phyloP scores from a whole-genome alignment of 2,888 invertebrate species.

The Pterostichus niger region DNA sequence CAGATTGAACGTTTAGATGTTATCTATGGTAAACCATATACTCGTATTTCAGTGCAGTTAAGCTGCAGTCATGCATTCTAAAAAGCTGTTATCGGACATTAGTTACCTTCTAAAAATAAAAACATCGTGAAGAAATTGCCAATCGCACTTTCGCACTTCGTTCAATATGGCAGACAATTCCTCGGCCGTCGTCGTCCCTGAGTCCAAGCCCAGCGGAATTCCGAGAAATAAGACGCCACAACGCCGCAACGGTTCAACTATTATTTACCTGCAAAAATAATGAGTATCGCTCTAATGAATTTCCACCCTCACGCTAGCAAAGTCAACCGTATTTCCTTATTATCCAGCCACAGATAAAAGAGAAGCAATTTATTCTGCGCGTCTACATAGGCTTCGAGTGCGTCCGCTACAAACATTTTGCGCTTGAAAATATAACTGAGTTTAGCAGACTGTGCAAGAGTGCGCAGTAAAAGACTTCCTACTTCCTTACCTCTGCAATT shows the following conservation, averaged over 20 bases:
- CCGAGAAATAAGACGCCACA: constrained; percentile 37
- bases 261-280: constrained; percentile 62
- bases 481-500: constrained; percentile 11
- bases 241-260: constrained; percentile 24
- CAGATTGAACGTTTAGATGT: too few species aligned
- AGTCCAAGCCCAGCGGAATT: not conserved
- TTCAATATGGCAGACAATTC: constrained; percentile 2
- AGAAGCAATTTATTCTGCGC: constrained; percentile 58
- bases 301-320: constrained; percentile 40
- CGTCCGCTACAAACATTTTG: constrained; percentile 21
- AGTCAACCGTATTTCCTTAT: constrained; percentile 58
- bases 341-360: constrained; percentile 58
- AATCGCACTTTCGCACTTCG: constrained; percentile 4
- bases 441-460: not conserved
- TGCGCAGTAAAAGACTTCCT: not conserved
- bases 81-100: constrained; percentile 10
- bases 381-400: not conserved
- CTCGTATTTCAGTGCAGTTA: not conserved
- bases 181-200: not conserved
- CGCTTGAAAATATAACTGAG: constrained; percentile 22
- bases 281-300: constrained; percentile 58
- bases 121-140: constrained; percentile 10
- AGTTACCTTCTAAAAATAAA: constrained; percentile 35
- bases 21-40: not conserved
- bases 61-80: not conserved